Evolutionary conservation across 2,797 vertebrate genomes (phyloP), one percentile per base, ranked within the genome.

Genomic region (Eulemur rubriventer): DNA sequence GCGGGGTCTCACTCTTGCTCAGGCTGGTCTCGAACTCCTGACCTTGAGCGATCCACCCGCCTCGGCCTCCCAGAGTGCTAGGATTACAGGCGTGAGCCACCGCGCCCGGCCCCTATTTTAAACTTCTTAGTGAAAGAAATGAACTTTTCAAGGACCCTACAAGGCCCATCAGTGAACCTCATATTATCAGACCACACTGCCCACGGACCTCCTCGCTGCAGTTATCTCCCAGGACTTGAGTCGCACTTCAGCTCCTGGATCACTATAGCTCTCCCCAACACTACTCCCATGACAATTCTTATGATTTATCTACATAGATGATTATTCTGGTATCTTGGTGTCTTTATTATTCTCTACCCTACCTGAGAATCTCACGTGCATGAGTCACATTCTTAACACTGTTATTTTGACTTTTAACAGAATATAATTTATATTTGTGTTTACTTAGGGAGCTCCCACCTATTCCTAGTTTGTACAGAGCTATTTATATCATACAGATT

Each of bases 401-500:
- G 35, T 22, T 33, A 28, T 82, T 92, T 72, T 72, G 6, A 69
- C 38, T 57, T 81, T 22, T 14, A 41, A 75, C 8, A 18, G 8
- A 81, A 57, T 30, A 22, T 4, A 43, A 30, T 89, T 86, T 90
- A 81, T 86, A 79, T 69, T 41, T 87, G 65, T n/a, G 4, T 67
- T 94, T 76, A 35, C 46, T 83, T 76, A 9, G 6, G 41, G 55
- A 73, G 20, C 70, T 57, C 52, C 65, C n/a, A 38, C 24, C 70
- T 33, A 75, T 81, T 52, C 73, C 75, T 92, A 70, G 12, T 81
- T 83, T 72, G 8, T 72, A 35, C 26, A 75, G 70, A 90, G 18
- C 50, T 96, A 50, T 67, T 72, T 61, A 69, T 76, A 85, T 75
- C 61, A 84, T 28, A 7, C 0, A 48, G 13, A 83, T 57, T 92